phyloP scores from a whole-genome alignment of 2,888 invertebrate species.

The Camponotus fellah region DNA sequence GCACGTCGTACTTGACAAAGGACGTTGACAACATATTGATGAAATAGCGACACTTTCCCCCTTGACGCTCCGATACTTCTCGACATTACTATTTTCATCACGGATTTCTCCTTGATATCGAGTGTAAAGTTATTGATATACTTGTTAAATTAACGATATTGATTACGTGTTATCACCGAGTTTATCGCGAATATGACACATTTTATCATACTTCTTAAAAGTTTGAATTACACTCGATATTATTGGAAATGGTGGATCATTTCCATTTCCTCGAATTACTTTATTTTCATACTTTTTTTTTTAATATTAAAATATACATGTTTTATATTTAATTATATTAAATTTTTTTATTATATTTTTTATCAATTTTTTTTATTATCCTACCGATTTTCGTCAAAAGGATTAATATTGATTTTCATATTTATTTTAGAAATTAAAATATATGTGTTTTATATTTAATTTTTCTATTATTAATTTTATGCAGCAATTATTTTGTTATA shows the following conservation, averaged over 20 bases:
- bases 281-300: neutral
- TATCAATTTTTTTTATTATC: neutral
- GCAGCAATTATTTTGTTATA: neutral
- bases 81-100: neutral
- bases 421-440: neutral
- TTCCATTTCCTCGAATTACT: neutral
- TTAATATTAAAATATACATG: neutral
- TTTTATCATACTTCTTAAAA: neutral
- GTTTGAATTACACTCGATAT: neutral
- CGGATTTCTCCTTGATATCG: neutral
- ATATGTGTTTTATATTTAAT: neutral
- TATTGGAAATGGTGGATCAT: neutral
- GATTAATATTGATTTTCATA: too few species aligned
- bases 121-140: neutral
- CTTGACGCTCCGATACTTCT: neutral
- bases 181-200: neutral
- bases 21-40: neutral
- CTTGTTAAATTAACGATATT: neutral
- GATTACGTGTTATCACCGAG: neutral
- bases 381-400: too few species aligned
- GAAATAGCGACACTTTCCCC: constrained; percentile 17
- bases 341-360: neutral
- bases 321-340: neutral
- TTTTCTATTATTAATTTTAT: neutral
- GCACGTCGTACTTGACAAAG: neutral